A percentile compares a stretch with the other conserved stretches of the same genome.
phyloP scores from a whole-genome alignment of 1,140 invertebrate genomes.

The Dinothrombium tinctorium region DNA sequence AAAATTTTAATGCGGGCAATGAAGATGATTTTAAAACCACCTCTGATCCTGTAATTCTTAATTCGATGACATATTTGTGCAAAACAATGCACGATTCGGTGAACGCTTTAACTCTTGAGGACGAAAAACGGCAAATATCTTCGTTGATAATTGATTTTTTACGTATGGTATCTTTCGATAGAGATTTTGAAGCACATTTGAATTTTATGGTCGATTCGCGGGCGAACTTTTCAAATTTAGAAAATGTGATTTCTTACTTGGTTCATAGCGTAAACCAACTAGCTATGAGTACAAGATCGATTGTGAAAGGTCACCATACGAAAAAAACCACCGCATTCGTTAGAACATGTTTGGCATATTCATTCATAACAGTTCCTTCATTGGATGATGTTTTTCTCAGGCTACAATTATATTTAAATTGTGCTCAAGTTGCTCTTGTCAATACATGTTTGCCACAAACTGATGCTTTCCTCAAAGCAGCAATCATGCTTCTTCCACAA shows the following conservation, averaged over 20 bases:
- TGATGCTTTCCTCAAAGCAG: conserved; percentile 75
- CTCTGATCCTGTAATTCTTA: conserved; percentile 59
- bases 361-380: conserved; percentile 84
- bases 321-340: conserved; percentile 55
- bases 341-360: conserved; percentile 78
- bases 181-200: conserved; percentile 44
- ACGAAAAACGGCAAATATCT: conserved; percentile 64
- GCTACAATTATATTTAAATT: conserved; percentile 59
- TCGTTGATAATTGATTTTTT: conserved; percentile 56
- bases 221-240: conserved; percentile 64
- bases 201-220: conserved; percentile 79
- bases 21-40: not conserved
- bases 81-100: conserved; percentile 74
- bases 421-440: conserved; percentile 61
- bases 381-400: conserved; percentile 44
- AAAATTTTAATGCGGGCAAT: not conserved
- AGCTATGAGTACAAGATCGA: conserved; percentile 40
- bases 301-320: conserved; percentile 49
- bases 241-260: conserved; percentile 37
- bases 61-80: conserved; percentile 59
- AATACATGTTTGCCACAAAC: conserved; percentile 81
- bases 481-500: conserved; percentile 51
- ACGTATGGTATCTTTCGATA: conserved; percentile 46
- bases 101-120: conserved; percentile 71
- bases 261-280: conserved; percentile 49